Evolutionary conservation across 2,888 invertebrate genomes (phyloP).

Genomic region (Amblyjoppa proteus): DNA sequence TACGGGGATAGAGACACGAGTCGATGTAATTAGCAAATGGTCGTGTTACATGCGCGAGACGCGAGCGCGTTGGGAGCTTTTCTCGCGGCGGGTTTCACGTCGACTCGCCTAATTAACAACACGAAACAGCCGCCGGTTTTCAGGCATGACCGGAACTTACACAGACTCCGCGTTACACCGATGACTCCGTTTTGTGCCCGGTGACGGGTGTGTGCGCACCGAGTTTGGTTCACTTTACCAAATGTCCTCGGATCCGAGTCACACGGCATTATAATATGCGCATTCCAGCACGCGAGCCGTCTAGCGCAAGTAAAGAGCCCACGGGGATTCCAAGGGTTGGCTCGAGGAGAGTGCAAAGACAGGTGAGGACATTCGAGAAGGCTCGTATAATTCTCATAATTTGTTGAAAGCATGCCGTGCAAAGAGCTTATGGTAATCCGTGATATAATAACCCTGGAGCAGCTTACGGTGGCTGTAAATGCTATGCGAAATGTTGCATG

Average conservation of each 20-base stretch:
- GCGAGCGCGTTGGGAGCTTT: slow-evolving; percentile 24
- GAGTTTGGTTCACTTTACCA: slow-evolving; percentile 36
- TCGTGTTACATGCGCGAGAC: slow-evolving; percentile 72
- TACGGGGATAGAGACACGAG: slow-evolving; percentile 69
- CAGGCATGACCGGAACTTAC: slow-evolving; percentile 25
- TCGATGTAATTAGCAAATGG: slow-evolving; percentile 79
- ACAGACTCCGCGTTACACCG: slow-evolving; percentile 11
- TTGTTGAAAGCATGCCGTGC: slow-evolving; percentile 30
- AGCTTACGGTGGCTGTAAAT: background rate
- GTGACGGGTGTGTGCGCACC: background rate
- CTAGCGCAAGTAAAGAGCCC: slow-evolving; percentile 23
- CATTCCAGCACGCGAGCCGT: slow-evolving; percentile 51
- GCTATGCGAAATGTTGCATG: background rate
- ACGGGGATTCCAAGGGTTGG: slow-evolving; percentile 11
- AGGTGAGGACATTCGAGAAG: slow-evolving; percentile 31
- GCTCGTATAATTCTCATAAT: slow-evolving; percentile 33
- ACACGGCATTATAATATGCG: slow-evolving; percentile 28
- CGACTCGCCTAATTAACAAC: slow-evolving; percentile 57
- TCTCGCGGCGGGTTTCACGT: background rate
- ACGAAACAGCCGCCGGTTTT: slow-evolving; percentile 39
- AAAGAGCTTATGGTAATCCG: slow-evolving; percentile 23
- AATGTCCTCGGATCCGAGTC: slow-evolving; percentile 29
- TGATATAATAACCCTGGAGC: background rate
- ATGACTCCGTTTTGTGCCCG: background rate
- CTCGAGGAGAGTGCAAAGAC: slow-evolving; percentile 30